Conservation (phyloP, 2,888 invertebrate species). For the Euplagia quadripunctaria region DNA sequence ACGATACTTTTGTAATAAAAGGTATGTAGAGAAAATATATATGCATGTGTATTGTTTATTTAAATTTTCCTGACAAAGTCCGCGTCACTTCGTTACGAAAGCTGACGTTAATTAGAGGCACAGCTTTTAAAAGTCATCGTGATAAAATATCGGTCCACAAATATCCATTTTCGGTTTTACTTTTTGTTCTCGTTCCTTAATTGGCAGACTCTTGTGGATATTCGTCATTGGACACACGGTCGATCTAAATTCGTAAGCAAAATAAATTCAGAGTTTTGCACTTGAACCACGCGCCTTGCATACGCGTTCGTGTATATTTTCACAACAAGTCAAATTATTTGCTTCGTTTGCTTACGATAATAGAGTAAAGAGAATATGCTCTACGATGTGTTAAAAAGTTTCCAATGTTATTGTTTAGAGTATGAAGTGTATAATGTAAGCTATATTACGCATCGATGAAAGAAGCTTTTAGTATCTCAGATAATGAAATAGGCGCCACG, state of each 20-base stretch:
- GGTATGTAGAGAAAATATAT: no score
- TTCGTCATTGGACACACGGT: conserved; percentile 47
- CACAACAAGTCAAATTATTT: conserved; percentile 83
- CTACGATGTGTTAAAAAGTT: conserved; percentile 84
- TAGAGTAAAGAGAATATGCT: conserved; percentile 61
- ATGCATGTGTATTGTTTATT: neutral
- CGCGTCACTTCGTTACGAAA: conserved; percentile 30
- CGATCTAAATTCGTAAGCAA: conserved; percentile 50
- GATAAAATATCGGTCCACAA: conserved; percentile 52
- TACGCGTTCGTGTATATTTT: conserved; percentile 82
- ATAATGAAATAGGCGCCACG: conserved; percentile 58
- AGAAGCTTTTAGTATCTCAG: conserved; percentile 76
- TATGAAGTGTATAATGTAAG: conserved; percentile 70
- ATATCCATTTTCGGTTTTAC: conserved; percentile 46
- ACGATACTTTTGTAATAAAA: no score
- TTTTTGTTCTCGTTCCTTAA: conserved; percentile 48
- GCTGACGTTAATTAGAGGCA: conserved; percentile 43
- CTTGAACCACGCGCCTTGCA: conserved; percentile 62
- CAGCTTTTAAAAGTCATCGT: conserved; percentile 48
- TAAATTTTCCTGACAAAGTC: neutral
- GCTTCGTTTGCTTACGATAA: conserved; percentile 70
- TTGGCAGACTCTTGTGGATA: conserved; percentile 46
- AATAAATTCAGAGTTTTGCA: conserved; percentile 48
- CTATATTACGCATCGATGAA: conserved; percentile 67
- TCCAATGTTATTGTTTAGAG: conserved; percentile 84